phyloP scores from a whole-genome alignment of 2,797 vertebrate genomes.

The Pelobates cultripes region DNA sequence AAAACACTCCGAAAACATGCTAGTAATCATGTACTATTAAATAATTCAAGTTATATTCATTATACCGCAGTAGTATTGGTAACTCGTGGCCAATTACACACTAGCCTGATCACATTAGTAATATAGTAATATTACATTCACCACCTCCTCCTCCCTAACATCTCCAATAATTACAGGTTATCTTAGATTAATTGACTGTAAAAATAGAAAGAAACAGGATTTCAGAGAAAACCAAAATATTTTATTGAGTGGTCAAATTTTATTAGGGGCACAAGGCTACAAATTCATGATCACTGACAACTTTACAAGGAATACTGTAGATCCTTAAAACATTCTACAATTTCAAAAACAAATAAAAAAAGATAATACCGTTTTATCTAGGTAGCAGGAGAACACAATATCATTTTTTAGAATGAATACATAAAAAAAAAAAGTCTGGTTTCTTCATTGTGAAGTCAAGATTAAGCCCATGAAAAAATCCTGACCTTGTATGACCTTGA shows the following conservation, averaged over 20 bases:
- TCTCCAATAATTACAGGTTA: no score
- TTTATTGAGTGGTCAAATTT: slow-evolving; percentile 35
- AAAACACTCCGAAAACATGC: no score
- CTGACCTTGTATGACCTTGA: neutral
- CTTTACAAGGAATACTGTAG: slow-evolving; percentile 28
- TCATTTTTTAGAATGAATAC: neutral
- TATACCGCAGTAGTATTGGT: no score
- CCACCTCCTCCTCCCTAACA: no score
- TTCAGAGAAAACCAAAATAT: neutral
- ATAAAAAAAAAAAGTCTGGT: neutral
- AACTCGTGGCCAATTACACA: no score
- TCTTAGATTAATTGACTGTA: no score
- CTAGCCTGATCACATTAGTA: no score
- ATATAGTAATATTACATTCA: no score
- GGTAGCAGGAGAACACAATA: neutral
- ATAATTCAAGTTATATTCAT: no score
- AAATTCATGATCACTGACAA: slow-evolving; percentile 2
- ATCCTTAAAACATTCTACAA: neutral
- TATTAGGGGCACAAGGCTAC: neutral
- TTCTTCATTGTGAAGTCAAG: neutral
- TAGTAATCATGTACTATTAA: no score
- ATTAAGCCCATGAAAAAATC: neutral
- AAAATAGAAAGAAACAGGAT: neutral
- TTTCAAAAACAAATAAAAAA: neutral
- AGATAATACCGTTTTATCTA: slow-evolving; percentile 15